Base-by-base conservation (phyloP, 2,888 invertebrate species). In the Drosophila silvestris region DNA sequence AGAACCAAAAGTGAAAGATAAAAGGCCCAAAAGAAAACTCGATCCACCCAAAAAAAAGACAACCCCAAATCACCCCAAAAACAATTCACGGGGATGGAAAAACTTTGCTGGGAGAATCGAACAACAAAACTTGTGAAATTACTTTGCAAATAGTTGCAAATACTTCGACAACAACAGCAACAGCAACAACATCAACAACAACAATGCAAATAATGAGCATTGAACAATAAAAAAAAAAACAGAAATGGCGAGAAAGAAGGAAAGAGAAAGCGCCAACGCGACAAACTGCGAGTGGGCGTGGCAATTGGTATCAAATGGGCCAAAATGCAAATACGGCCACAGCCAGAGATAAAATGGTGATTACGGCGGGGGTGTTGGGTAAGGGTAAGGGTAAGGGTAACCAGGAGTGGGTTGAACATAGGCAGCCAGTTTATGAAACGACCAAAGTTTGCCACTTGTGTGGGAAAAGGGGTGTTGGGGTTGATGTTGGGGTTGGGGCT, bases 81-180 rank as follows among this genome's bases (percentile, higher is more conserved):
- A 39, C 53, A 47, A 35, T 70, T 61, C 39, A 26, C 32, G 47
- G 56, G 41, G 66, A 54, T 54, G 54, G 51, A 6, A 77, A 77
- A 77, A 77, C 56, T 77, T 77, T 52, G 64, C 22, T 37, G 12
- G 9, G 56, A 68, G 59, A 84, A 84, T 84, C 83, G 82, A 86
- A 84, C 69, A 81, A 79, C 84, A 81, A 81, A 84, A 84, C 79
- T 84, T 73, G 65, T 82, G 82, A 84, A 86, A 84, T 84, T 84
- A 82, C 83, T 84, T 82, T 74, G 79, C 74, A 84, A 84, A 84
- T 84, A 87, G 83, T 86, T 84, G 80, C 61, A 73, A 81, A 81
- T 74, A 72, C 71, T 74, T 69, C 37, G 26, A 41, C 30, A 52
- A 19, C 50, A 66, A 51, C 41, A 56, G 32, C n/a, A 67, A 67